Percentiles rank a stretch among this genome's conserved stretches.
Evolutionary conservation across 1,140 invertebrate species (phyloP).

Genomic region (Aphelenchoides avenae): DNA sequence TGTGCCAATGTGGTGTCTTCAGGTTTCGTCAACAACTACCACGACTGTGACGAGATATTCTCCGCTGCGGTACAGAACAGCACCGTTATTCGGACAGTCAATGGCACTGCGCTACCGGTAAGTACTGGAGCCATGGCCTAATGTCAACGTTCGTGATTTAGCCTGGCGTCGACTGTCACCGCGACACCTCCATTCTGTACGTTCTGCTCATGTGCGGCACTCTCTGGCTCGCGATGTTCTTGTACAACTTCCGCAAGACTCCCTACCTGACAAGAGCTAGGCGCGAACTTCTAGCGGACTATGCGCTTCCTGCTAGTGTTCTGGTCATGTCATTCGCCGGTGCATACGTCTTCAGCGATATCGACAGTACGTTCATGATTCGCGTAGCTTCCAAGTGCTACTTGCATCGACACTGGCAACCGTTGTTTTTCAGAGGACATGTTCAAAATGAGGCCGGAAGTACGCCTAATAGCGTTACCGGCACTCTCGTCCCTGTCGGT

Average conservation of each 20-base stretch:
- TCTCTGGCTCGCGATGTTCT: constrained; percentile 67
- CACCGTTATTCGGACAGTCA: constrained; percentile 9
- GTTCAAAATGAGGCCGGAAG: constrained; percentile 55
- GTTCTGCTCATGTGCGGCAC: constrained; percentile 68
- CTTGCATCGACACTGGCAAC: no score
- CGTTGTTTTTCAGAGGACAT: constrained; percentile 53
- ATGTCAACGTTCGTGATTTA: constrained; percentile 7
- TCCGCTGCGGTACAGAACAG: constrained; percentile 18
- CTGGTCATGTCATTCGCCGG: constrained; percentile 68
- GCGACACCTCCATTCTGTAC: constrained; percentile 67
- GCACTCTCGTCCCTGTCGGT: constrained; percentile 58
- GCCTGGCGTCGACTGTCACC: constrained; percentile 57
- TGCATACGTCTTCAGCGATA: constrained; percentile 66
- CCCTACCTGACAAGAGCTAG: constrained; percentile 68
- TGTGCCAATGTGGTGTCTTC: no score
- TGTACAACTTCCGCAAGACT: constrained; percentile 71
- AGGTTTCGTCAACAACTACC: constrained; percentile 64
- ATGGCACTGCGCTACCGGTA: constrained; percentile 4
- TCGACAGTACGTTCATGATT: constrained; percentile 64
- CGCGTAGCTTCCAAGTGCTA: no score
- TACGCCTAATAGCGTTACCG: constrained; percentile 46
- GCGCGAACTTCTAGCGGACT: constrained; percentile 68
- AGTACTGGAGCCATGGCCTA: not conserved
- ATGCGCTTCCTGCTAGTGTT: constrained; percentile 68
- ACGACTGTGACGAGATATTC: constrained; percentile 55